phyloP scores from a whole-genome alignment of 2,888 invertebrate genomes.

The Poecilobothrus nobilitatus region DNA sequence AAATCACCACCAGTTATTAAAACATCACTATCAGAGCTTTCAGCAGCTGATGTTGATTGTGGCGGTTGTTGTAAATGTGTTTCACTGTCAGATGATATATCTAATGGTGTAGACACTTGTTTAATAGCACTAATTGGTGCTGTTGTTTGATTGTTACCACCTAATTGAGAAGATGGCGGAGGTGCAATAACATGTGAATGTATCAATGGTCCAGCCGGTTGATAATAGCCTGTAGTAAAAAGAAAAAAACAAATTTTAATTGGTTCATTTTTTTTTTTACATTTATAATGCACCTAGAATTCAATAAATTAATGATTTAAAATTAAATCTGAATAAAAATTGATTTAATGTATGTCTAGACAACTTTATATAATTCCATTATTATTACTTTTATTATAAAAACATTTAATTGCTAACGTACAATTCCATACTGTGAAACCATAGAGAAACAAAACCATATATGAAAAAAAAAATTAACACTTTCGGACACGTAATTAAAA shows the following conservation, averaged over 20 bases:
- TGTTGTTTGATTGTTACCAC: slow-evolving; percentile 17
- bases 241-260: slow-evolving; percentile 8
- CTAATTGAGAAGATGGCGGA: slow-evolving; percentile 26
- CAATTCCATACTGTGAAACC: too few species aligned
- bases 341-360: too few species aligned
- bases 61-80: slow-evolving; percentile 38
- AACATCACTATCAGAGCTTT: slow-evolving; percentile 32
- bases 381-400: too few species aligned
- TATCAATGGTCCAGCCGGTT: slow-evolving; percentile 85
- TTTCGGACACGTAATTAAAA: too few species aligned
- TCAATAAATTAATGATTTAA: too few species aligned
- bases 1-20: slow-evolving; percentile 36
- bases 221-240: slow-evolving; percentile 63
- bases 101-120: slow-evolving; percentile 43
- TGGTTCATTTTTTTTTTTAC: background rate
- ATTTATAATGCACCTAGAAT: background rate
- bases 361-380: too few species aligned
- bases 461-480: too few species aligned
- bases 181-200: slow-evolving; percentile 51
- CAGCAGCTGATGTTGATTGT: slow-evolving; percentile 36
- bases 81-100: slow-evolving; percentile 34
- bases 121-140: slow-evolving; percentile 23
- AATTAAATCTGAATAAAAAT: too few species aligned
- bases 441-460: too few species aligned
- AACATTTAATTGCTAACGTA: too few species aligned